A percentile compares a stretch with the other conserved stretches of the same genome.
These are phyloP conservation scores for Phlogophora meticulosa DNA, from an alignment of 2,888 invertebrate species.

Conservation along the genomic window DNA sequence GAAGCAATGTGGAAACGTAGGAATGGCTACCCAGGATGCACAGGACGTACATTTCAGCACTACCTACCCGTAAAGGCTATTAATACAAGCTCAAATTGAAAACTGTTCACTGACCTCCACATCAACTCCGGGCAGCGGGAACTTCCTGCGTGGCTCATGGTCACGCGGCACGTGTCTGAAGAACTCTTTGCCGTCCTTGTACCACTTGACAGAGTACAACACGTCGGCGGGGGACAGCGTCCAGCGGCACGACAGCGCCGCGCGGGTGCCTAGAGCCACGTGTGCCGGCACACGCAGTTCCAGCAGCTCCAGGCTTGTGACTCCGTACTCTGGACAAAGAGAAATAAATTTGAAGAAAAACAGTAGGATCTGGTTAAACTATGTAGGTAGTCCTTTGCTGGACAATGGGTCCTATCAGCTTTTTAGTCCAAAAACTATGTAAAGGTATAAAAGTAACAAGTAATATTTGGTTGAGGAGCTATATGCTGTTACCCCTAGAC, in stretches of 20 bases:
- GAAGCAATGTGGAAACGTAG: too few species aligned
- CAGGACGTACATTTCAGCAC: too few species aligned
- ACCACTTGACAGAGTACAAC: constrained; percentile 97
- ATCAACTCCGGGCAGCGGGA: constrained; percentile 95
- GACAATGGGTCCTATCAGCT: too few species aligned
- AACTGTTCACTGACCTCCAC: constrained; percentile 92
- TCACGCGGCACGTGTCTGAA: constrained; percentile 96
- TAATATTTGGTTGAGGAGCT: too few species aligned
- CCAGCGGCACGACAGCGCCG: constrained; percentile 95
- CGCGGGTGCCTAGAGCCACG: constrained; percentile 94
- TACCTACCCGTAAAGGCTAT: too few species aligned
- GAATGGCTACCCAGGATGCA: too few species aligned
- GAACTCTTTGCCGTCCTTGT: constrained; percentile 97
- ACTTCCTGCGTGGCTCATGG: constrained; percentile 95
- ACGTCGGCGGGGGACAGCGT: constrained; percentile 95
- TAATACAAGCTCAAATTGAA: neutral
- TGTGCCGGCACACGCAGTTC: constrained; percentile 96
- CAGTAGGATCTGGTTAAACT: neutral
- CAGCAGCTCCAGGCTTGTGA: constrained; percentile 92
- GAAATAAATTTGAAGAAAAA: neutral
- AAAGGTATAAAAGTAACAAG: too few species aligned
- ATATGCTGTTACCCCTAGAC: neutral
- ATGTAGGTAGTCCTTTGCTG: neutral
- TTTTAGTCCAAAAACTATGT: too few species aligned
- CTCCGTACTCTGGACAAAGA: constrained; percentile 77